Percentiles rank a stretch among this genome's conserved stretches.
Conservation (phyloP, 2,888 invertebrate species). For the Octonoba sinensis region DNA sequence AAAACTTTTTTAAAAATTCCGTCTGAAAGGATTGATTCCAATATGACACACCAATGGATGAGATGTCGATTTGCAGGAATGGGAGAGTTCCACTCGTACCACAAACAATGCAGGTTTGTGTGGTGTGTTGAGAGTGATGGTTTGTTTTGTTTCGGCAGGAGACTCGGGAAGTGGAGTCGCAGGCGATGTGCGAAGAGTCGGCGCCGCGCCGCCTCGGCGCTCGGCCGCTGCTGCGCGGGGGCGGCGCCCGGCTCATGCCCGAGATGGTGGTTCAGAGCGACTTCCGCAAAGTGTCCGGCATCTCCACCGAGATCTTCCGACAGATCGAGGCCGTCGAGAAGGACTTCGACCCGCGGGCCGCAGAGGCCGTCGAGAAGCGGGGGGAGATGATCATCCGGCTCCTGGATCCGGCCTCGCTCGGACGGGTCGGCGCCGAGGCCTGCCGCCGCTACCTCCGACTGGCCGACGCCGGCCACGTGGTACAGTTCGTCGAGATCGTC, state of each 20-base stretch:
- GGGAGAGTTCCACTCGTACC: too few relatives aligned
- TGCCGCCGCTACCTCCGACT: constrained; percentile 84
- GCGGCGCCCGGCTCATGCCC: constrained; percentile 53
- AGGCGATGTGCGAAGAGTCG: constrained; percentile 48
- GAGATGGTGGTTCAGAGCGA: constrained; percentile 85
- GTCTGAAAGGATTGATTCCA: too few relatives aligned
- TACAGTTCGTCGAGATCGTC: constrained; percentile 91
- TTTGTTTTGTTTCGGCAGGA: constrained; percentile 24
- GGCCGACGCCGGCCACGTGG: constrained; percentile 55
- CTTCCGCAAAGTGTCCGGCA: constrained; percentile 95
- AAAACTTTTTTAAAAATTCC: too few relatives aligned
- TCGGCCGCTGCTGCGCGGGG: constrained; percentile 33
- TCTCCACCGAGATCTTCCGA: constrained; percentile 95
- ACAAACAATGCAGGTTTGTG: too few relatives aligned
- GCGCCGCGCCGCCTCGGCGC: constrained; percentile 20
- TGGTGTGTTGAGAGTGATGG: too few relatives aligned
- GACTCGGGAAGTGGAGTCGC: constrained; percentile 48
- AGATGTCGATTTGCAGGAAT: too few relatives aligned
- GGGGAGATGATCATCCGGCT: constrained; percentile 92
- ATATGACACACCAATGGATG: too few relatives aligned
- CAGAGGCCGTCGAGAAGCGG: constrained; percentile 91
- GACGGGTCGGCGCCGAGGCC: constrained; percentile 86
- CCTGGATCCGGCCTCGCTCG: constrained; percentile 88
- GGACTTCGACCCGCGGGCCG: constrained; percentile 93
- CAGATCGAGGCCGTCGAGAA: constrained; percentile 97